Conservation (phyloP, 1,140 invertebrate genomes). For the Drosophila gunungcola region DNA sequence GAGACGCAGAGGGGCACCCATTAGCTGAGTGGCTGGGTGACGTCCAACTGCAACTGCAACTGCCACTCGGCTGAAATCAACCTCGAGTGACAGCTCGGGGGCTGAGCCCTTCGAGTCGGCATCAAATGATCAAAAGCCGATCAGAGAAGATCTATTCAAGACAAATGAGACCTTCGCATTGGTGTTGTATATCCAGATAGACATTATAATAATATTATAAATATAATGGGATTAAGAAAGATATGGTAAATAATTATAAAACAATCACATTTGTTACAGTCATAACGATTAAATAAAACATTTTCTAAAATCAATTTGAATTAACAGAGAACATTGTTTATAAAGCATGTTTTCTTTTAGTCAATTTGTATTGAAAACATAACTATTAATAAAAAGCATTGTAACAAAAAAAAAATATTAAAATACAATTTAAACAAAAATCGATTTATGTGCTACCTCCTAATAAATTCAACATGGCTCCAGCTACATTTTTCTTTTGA, state of each 20-base stretch:
- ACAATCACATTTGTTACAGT: too few relatives aligned
- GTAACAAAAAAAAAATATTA: too few relatives aligned
- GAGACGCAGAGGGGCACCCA: constrained; percentile 39
- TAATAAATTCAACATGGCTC: neutral
- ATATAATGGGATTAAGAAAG: neutral
- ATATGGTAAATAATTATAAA: too few relatives aligned
- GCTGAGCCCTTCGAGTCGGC: constrained; percentile 35
- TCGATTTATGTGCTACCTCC: too few relatives aligned
- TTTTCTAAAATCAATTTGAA: too few relatives aligned
- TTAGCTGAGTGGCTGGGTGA: constrained; percentile 53
- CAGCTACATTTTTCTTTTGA: neutral
- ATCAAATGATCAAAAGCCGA: constrained; percentile 45
- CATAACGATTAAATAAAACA: too few relatives aligned
- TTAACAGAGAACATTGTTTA: too few relatives aligned
- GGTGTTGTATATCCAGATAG: constrained; percentile 17
- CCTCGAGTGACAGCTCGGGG: constrained; percentile 29
- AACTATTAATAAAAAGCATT: too few relatives aligned
- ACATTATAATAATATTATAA: constrained; percentile 24
- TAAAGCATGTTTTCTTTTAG: too few relatives aligned
- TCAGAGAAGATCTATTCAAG: constrained; percentile 26
- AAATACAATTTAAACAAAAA: too few relatives aligned
- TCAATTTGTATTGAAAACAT: too few relatives aligned
- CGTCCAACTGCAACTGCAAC: constrained; percentile 16
- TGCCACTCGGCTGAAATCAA: constrained; percentile 15
- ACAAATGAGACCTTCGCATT: constrained; percentile 10